A percentile compares a stretch with the other conserved stretches of the same genome.
Evolutionary conservation across 2,113 vertebrate genomes (phyloP).

Genomic region (Glaucomys volans): DNA sequence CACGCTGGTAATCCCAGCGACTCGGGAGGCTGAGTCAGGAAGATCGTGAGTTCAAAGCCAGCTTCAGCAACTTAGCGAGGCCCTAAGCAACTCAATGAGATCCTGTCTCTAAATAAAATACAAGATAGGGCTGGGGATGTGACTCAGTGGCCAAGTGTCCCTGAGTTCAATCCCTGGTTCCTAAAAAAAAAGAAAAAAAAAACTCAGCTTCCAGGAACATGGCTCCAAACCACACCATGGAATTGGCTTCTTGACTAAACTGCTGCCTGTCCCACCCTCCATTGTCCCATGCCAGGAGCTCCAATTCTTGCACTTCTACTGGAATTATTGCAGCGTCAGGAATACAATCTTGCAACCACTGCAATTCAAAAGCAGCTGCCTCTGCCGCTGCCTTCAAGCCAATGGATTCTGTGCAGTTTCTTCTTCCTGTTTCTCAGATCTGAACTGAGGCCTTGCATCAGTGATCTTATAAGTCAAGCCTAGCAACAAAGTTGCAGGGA

Average conservation of each 20-base stretch:
- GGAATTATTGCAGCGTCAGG: not conserved
- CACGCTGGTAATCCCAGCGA: too few relatives aligned
- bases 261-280: not conserved
- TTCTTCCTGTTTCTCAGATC: not conserved
- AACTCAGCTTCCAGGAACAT: not conserved
- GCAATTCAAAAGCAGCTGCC: not conserved
- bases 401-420: not conserved
- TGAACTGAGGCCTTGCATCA: not conserved
- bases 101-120: too few relatives aligned
- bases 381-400: not conserved
- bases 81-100: too few relatives aligned
- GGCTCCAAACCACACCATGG: accelerated
- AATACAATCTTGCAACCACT: not conserved
- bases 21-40: too few relatives aligned
- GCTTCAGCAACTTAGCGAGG: too few relatives aligned
- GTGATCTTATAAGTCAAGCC: not conserved
- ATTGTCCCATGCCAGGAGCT: not conserved
- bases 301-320: not conserved
- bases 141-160: too few relatives aligned
- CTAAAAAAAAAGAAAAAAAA: too few relatives aligned
- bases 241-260: not conserved
- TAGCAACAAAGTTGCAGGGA: not conserved
- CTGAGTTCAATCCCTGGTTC: too few relatives aligned
- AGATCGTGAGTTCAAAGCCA: too few relatives aligned
- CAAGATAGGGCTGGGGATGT: too few relatives aligned